phyloP scores from a whole-genome alignment of 1,140 invertebrate species.

The fruit fly (Drosophila melanogaster) region DNA sequence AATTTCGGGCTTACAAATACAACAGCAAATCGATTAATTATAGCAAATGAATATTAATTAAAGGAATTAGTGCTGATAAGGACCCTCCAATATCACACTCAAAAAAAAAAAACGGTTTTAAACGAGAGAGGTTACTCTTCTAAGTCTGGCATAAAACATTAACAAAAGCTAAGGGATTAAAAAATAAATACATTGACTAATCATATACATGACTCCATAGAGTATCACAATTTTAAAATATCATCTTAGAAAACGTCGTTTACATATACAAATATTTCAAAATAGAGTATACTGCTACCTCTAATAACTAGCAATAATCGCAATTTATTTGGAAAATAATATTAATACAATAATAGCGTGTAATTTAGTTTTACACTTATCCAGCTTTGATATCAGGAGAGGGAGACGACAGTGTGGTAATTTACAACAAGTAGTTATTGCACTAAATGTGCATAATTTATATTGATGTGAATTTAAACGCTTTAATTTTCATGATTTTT shows the following conservation, averaged over 20 bases:
- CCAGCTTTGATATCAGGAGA: not conserved
- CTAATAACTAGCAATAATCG: not conserved
- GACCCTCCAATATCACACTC: not conserved
- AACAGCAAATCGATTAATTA: slow-evolving; percentile 35
- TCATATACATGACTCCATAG: too few species aligned
- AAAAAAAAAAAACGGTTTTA: not conserved
- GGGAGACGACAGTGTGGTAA: not conserved
- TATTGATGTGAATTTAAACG: slow-evolving; percentile 60
- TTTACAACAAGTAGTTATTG: slow-evolving; percentile 28
- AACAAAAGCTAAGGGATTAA: too few species aligned
- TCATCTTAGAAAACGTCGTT: too few species aligned
- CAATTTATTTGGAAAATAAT: not conserved
- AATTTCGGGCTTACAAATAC: slow-evolving; percentile 15
- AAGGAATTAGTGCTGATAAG: slow-evolving; percentile 15
- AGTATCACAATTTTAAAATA: too few species aligned
- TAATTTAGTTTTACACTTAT: slow-evolving; percentile 1
- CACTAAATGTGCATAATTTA: slow-evolving; percentile 45
- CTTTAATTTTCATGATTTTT: slow-evolving; percentile 39
- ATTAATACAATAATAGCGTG: not conserved
- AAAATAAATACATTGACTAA: too few species aligned
- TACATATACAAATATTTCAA: too few species aligned
- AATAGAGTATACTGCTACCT: too few species aligned
- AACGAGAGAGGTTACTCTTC: not conserved
- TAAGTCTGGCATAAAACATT: not conserved
- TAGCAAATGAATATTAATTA: slow-evolving; percentile 31